phyloP scores from a whole-genome alignment of 2,888 invertebrate genomes.

The Hedychridium roseum region DNA sequence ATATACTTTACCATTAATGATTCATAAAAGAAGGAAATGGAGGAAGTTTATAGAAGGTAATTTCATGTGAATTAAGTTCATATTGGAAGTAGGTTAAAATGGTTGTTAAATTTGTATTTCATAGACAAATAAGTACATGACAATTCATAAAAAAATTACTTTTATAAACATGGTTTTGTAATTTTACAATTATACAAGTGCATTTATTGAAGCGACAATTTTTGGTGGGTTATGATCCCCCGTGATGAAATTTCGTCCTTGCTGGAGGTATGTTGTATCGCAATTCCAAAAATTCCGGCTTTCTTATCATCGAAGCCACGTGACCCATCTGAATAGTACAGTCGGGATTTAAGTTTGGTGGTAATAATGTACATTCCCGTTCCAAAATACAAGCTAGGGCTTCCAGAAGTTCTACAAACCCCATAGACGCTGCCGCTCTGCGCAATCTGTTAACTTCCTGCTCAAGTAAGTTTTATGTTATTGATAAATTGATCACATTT shows the following conservation, averaged over 20 bases:
- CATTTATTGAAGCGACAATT: no score
- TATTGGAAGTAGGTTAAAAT: no score
- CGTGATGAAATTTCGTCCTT: slow-evolving; percentile 62
- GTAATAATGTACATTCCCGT: slow-evolving; percentile 84
- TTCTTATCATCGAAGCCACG: slow-evolving; percentile 82
- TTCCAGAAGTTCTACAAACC: slow-evolving; percentile 87
- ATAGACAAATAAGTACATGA: no score
- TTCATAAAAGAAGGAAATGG: no score
- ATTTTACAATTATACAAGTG: no score
- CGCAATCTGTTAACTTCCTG: slow-evolving; percentile 91
- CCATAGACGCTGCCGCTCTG: slow-evolving; percentile 89
- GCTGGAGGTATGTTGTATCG: slow-evolving; percentile 65
- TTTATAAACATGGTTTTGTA: no score
- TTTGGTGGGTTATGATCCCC: slow-evolving; percentile 33
- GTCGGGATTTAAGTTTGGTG: slow-evolving; percentile 81
- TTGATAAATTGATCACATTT: no score
- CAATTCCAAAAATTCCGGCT: slow-evolving; percentile 68
- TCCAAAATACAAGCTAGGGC: slow-evolving; percentile 88
- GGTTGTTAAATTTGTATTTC: no score
- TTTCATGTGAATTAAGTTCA: no score
- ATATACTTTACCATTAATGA: no score
- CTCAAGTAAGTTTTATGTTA: background rate
- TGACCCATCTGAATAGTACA: slow-evolving; percentile 90
- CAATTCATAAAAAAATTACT: no score
- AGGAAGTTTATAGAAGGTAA: no score